phyloP scores from a whole-genome alignment of 2,113 vertebrate species.

The Sterrhoptilus dennistouni region DNA sequence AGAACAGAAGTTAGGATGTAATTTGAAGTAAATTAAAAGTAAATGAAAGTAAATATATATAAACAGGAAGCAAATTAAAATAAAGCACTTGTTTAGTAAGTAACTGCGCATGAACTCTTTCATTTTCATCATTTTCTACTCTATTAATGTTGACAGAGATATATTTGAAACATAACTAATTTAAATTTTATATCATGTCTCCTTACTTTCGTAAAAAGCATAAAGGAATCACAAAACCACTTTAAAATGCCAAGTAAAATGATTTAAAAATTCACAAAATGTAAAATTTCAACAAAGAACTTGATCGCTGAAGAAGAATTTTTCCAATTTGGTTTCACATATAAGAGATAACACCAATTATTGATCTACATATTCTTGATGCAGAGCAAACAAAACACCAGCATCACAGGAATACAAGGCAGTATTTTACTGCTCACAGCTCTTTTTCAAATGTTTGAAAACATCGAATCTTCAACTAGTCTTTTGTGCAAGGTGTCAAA shows the following conservation, averaged over 20 bases:
- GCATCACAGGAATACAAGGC: not conserved
- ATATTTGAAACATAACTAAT: not conserved
- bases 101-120: not conserved
- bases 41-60: not conserved
- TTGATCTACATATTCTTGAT: not conserved
- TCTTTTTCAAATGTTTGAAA: not conserved
- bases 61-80: not conserved
- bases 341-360: not conserved
- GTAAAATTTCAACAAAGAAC: not conserved
- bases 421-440: not conserved
- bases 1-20: not conserved
- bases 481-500: not conserved
- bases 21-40: not conserved
- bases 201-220: not conserved
- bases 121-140: not conserved
- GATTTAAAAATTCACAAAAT: not conserved
- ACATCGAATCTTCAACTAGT: not conserved
- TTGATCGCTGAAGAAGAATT: not conserved
- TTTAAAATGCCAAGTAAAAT: not conserved
- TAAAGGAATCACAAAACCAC: not conserved
- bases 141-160: not conserved
- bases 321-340: not conserved
- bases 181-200: not conserved
- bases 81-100: not conserved
- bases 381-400: not conserved